A percentile compares a stretch with the other conserved stretches of the same genome.
Evolutionary conservation across 2,888 invertebrate genomes (phyloP).

Genomic region (Troides oblongomaculatus): DNA sequence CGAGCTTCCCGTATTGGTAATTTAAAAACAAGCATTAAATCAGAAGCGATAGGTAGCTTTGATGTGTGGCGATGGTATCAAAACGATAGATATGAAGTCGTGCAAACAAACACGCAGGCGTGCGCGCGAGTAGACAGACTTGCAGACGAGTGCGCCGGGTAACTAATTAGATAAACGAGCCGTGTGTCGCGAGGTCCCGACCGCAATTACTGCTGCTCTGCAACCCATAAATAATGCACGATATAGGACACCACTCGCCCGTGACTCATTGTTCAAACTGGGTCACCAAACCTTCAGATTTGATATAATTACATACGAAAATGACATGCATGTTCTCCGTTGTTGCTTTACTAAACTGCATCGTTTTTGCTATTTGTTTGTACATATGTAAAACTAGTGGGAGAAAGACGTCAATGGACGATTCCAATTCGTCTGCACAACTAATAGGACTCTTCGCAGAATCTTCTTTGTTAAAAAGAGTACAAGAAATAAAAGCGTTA

Average conservation of each 20-base stretch:
- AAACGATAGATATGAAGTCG: conserved; percentile 3
- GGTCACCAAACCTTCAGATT: conserved; percentile 38
- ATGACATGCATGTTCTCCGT: background rate
- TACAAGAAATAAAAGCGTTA: too few relatives aligned
- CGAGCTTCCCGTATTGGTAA: background rate
- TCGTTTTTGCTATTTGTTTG: too few relatives aligned
- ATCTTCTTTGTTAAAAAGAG: too few relatives aligned
- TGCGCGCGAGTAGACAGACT: conserved; percentile 43
- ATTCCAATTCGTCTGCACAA: too few relatives aligned
- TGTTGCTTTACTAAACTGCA: background rate
- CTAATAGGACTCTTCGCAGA: too few relatives aligned
- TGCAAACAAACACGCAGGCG: conserved; percentile 10
- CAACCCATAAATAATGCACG: conserved; percentile 72
- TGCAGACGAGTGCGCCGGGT: conserved; percentile 52
- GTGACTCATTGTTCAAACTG: conserved; percentile 58
- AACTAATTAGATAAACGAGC: conserved; percentile 78
- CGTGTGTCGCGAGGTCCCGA: conserved; percentile 73
- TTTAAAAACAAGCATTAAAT: background rate
- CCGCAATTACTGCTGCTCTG: conserved; percentile 72
- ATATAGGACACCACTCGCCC: conserved; percentile 65
- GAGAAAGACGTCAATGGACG: too few relatives aligned
- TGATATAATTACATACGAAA: background rate
- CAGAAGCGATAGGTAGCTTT: background rate
- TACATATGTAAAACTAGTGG: too few relatives aligned
- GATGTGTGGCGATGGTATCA: background rate